phyloP scores from a whole-genome alignment of 2,888 invertebrate species.

The Ophioninae sp. region DNA sequence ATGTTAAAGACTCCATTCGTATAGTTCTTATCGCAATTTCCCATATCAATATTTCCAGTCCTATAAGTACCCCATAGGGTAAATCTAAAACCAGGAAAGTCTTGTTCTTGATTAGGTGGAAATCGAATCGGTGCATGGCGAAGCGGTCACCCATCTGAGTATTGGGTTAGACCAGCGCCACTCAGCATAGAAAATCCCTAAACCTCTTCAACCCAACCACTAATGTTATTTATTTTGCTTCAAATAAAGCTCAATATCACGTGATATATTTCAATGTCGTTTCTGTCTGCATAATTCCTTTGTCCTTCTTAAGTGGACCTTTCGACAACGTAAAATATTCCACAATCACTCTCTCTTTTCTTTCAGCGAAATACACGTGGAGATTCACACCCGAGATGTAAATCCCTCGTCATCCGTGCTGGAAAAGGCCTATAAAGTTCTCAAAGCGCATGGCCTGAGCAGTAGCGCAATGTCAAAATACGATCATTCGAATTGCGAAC shows the following conservation, averaged over 20 bases:
- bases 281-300: neutral
- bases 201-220: neutral
- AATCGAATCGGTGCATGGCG: too few relatives aligned
- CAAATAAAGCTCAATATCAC: neutral
- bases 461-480: neutral
- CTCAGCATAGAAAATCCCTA: too few relatives aligned
- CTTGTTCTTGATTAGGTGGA: too few relatives aligned
- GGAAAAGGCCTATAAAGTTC: neutral
- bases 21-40: too few relatives aligned
- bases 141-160: too few relatives aligned
- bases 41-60: too few relatives aligned
- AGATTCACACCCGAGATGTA: neutral
- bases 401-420: neutral
- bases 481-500: neutral
- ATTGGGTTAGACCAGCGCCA: too few relatives aligned
- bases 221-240: neutral
- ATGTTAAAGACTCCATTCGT: too few relatives aligned
- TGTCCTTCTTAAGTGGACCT: neutral
- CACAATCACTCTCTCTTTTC: neutral
- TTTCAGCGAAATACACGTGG: neutral
- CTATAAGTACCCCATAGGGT: too few relatives aligned
- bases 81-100: too few relatives aligned
- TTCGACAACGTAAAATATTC: neutral
- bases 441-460: neutral
- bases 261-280: neutral